Conservation (phyloP, 2,888 invertebrate genomes). For the Chloromyia formosa region DNA sequence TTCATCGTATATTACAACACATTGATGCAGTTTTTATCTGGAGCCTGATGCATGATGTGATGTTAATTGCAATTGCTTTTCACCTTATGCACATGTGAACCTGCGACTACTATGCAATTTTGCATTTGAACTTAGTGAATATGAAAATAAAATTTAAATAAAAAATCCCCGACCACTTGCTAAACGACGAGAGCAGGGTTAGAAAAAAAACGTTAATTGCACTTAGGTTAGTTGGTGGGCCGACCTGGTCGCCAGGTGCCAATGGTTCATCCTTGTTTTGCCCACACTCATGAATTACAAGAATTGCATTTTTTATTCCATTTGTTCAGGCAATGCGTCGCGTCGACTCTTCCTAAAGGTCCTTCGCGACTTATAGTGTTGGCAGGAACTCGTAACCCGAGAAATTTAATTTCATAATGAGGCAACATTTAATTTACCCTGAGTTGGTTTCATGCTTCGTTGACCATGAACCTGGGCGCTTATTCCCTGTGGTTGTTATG, state of each 20-base stretch:
- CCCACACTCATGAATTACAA: background rate
- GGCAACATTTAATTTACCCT: constrained; percentile 13
- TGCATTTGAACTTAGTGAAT: background rate
- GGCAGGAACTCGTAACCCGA: background rate
- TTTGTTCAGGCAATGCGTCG: background rate
- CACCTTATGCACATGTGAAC: constrained; percentile 30
- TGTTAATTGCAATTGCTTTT: constrained; percentile 32
- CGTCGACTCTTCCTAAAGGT: background rate
- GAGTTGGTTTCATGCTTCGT: constrained; percentile 19
- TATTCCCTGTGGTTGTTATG: too few relatives aligned
- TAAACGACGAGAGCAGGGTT: background rate
- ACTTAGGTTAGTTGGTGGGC: constrained; percentile 5
- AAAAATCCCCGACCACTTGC: background rate
- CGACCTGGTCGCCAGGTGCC: constrained; percentile 7
- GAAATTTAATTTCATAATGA: constrained; percentile 21
- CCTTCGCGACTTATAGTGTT: background rate
- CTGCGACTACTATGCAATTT: constrained; percentile 20
- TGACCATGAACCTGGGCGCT: background rate
- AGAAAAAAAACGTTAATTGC: constrained; percentile 18
- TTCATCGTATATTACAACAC: background rate
- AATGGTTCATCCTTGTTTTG: constrained; percentile 24
- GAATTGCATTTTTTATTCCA: background rate
- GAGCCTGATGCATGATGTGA: background rate
- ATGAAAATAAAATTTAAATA: too few relatives aligned
- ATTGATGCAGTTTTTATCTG: background rate